These are phyloP conservation scores for Lemur catta DNA, from an alignment of 2,797 vertebrate genomes.

Conservation along the genomic window DNA sequence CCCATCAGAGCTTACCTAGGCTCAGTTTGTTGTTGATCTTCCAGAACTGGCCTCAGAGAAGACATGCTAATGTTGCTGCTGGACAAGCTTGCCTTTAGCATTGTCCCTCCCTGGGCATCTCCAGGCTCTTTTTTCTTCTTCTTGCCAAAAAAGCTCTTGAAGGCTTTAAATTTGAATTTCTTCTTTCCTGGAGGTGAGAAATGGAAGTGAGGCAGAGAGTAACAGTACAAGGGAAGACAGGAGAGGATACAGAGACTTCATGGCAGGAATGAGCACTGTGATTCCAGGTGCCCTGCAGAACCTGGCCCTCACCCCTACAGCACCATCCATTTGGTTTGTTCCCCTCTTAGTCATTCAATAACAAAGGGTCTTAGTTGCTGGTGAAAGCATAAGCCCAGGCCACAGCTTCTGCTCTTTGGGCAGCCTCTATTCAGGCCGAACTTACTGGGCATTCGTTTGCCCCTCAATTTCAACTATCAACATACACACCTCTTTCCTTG, in stretches of 20 bases:
- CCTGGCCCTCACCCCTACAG: background rate
- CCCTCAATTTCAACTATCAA: slow-evolving; percentile 52
- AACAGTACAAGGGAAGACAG: background rate
- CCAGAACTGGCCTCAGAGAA: slow-evolving; percentile 83
- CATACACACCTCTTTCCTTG: background rate
- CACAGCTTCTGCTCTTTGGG: slow-evolving; percentile 9
- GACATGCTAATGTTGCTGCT: slow-evolving; percentile 85
- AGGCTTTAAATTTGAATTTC: slow-evolving; percentile 94
- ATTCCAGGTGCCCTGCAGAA: background rate
- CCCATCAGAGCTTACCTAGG: background rate
- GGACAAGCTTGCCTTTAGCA: slow-evolving; percentile 88
- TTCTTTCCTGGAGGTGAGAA: slow-evolving; percentile 89
- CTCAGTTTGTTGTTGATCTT: slow-evolving; percentile 32
- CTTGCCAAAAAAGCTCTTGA: slow-evolving; percentile 93
- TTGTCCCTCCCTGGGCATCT: slow-evolving; percentile 72
- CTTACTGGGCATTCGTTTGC: background rate
- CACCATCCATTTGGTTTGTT: slow-evolving; percentile 56
- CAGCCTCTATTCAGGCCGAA: slow-evolving; percentile 8
- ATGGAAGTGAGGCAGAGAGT: background rate
- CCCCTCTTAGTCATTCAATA: slow-evolving; percentile 69
- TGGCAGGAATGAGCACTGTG: background rate
- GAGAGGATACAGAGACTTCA: background rate
- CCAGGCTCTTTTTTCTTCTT: slow-evolving; percentile 91
- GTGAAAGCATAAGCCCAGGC: slow-evolving; percentile 68
- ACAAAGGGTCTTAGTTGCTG: background rate